These are phyloP conservation scores for Trogon surrucura DNA, from an alignment of 2,113 vertebrate species.

Conservation along the genomic window DNA sequence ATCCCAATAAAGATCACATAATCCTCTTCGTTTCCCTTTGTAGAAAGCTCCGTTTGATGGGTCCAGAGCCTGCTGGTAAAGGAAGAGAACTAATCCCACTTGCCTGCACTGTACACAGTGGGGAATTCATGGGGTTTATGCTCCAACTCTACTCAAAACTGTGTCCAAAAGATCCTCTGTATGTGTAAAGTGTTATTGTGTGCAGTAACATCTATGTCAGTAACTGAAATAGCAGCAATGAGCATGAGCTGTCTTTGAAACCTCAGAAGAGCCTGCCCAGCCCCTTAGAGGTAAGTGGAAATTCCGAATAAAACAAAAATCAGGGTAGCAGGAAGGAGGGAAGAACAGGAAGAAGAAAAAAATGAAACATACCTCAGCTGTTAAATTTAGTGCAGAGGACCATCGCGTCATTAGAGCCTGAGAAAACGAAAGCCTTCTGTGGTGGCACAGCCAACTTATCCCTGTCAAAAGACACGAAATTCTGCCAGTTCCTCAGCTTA, in stretches of 20 bases:
- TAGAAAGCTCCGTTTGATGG: not conserved
- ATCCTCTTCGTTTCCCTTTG: not conserved
- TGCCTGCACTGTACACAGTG: not conserved
- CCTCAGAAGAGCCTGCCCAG: not conserved
- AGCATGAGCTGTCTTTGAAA: not conserved
- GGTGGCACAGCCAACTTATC: not conserved
- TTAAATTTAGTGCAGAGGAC: not conserved
- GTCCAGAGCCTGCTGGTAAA: not conserved
- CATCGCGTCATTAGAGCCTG: fast-evolving
- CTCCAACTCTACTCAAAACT: not conserved
- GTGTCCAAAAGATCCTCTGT: not conserved
- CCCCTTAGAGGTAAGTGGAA: not conserved
- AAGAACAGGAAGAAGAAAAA: not conserved
- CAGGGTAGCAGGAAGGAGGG: not conserved
- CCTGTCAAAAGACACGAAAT: not conserved
- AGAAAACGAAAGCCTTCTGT: not conserved
- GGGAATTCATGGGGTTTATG: not conserved
- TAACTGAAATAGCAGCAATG: not conserved
- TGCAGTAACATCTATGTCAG: not conserved
- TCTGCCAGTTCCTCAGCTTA: not conserved
- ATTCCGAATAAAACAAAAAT: not conserved
- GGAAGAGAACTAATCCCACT: not conserved
- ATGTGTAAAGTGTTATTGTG: not conserved
- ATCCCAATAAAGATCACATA: not conserved
- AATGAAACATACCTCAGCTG: not conserved